Conservation (phyloP, 2,797 vertebrate genomes). For the Acrossocheilus wenchowensis region DNA sequence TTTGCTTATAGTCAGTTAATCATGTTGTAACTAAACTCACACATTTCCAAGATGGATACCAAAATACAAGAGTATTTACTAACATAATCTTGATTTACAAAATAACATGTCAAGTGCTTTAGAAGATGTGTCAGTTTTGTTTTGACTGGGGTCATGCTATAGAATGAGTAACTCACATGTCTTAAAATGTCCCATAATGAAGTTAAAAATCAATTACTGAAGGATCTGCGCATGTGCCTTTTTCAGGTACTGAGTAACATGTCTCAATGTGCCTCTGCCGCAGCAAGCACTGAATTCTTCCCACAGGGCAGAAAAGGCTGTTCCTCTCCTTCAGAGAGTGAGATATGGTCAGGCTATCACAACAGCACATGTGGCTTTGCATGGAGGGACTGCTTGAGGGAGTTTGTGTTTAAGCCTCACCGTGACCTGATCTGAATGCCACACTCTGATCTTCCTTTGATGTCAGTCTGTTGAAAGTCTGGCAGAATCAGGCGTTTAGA, state of each 20-base stretch:
- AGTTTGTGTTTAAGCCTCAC: constrained; percentile 46
- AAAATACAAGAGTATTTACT: neutral
- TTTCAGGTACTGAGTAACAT: constrained; percentile 16
- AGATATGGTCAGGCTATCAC: constrained; percentile 46
- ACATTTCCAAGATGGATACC: neutral
- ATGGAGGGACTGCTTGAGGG: constrained; percentile 38
- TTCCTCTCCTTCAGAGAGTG: neutral
- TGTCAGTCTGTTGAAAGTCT: constrained; percentile 43
- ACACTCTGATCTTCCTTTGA: constrained; percentile 49
- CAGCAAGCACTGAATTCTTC: constrained; percentile 11
- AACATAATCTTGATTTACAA: neutral
- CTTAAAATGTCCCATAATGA: neutral
- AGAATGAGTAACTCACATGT: neutral
- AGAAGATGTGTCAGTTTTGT: neutral
- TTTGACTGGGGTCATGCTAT: neutral
- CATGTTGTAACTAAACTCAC: neutral
- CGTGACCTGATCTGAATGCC: constrained; percentile 49
- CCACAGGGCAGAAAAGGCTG: neutral
- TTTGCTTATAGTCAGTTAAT: neutral
- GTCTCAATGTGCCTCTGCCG: constrained; percentile 6
- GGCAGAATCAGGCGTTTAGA: constrained; percentile 48
- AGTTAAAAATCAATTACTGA: neutral
- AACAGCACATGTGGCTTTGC: constrained; percentile 40
- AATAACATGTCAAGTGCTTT: neutral
- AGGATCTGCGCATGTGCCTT: neutral